These are phyloP conservation scores for Notamacropus eugenii DNA, from an alignment of 2,797 vertebrate genomes.

Conservation along the genomic window DNA sequence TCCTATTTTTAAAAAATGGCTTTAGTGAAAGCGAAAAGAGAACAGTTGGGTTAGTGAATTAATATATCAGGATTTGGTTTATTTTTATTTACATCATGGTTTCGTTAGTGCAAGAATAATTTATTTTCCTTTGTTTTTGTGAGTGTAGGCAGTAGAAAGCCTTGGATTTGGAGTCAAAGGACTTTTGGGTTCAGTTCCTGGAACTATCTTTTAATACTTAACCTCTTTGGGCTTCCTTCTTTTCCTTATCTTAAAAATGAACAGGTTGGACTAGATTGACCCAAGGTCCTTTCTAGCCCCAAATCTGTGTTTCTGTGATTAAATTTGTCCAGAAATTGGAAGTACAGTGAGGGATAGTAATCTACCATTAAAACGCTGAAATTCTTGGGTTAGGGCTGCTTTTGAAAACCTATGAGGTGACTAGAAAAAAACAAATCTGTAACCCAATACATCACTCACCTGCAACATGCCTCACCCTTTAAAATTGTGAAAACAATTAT, in stretches of 20 bases:
- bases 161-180: not conserved
- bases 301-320: not conserved
- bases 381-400: not conserved
- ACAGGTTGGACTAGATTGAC: not conserved
- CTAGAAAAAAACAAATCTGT: not conserved
- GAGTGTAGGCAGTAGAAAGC: not conserved
- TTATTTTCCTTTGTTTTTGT: not conserved
- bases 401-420: not conserved
- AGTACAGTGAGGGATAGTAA: not conserved
- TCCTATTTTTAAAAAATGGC: constrained; percentile 25
- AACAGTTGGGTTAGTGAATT: constrained; percentile 21
- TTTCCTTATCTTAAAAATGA: not conserved
- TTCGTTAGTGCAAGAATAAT: constrained; percentile 36
- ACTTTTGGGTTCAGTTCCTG: not conserved
- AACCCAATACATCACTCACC: not conserved
- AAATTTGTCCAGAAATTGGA: not conserved
- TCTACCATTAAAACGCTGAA: not conserved
- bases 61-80: constrained; percentile 46
- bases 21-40: constrained; percentile 53
- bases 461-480: not conserved
- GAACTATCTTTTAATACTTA: not conserved
- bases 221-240: not conserved
- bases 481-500: not conserved
- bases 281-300: not conserved
- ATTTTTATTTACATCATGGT: constrained; percentile 37